Conservation (phyloP, 2,888 invertebrate genomes). For the Ectropis crepuscularia region DNA sequence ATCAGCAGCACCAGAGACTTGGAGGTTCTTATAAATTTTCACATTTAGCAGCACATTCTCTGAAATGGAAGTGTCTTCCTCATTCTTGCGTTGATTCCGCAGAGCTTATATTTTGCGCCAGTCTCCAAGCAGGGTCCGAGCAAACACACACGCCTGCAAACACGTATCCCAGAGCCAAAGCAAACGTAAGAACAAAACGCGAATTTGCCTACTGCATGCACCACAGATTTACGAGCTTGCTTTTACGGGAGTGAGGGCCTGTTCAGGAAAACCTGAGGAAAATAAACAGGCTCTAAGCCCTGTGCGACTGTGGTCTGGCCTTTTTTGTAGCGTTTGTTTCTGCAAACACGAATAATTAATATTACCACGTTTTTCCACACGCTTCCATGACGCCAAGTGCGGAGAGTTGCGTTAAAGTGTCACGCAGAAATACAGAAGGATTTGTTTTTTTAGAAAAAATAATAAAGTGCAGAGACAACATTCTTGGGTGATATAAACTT, state of each 20-base stretch:
- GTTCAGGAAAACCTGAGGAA: constrained; percentile 22
- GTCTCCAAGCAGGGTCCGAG: constrained; percentile 40
- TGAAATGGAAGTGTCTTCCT: too few species aligned
- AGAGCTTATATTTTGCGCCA: constrained; percentile 12
- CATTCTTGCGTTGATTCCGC: too few species aligned
- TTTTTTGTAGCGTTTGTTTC: constrained; percentile 15
- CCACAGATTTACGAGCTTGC: constrained; percentile 32
- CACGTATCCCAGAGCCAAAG: constrained; percentile 56
- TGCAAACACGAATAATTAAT: background rate
- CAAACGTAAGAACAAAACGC: constrained; percentile 47
- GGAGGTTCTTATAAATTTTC: too few species aligned
- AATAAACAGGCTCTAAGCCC: constrained; percentile 14
- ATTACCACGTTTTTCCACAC: too few species aligned
- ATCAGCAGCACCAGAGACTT: too few species aligned
- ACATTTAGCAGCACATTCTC: too few species aligned
- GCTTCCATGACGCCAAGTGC: too few species aligned
- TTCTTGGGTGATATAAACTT: too few species aligned
- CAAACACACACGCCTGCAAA: constrained; percentile 51
- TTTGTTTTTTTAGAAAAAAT: too few species aligned
- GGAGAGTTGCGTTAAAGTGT: too few species aligned
- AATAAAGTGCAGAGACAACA: too few species aligned
- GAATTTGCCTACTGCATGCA: constrained; percentile 40
- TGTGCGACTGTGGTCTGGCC: constrained; percentile 2
- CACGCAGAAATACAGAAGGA: too few species aligned
- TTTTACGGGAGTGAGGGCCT: constrained; percentile 26